Evolutionary conservation across 2,888 invertebrate genomes (phyloP), one percentile per base, ranked within the genome.

Genomic region (Ctenicera cuprea): DNA sequence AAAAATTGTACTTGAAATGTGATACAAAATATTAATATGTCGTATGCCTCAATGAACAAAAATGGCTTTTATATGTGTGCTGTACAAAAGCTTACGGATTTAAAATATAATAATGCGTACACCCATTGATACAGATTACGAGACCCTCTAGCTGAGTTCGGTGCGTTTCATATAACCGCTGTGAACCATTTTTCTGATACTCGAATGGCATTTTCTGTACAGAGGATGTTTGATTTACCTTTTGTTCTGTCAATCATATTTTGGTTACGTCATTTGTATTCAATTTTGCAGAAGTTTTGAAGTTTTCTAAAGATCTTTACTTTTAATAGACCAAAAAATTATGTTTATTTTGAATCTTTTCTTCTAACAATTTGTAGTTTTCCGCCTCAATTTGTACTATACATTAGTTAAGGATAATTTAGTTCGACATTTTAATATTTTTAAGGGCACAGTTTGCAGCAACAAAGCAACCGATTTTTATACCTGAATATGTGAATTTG

Each of bases 231-330:
- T 74, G 70, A 62, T 71, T 71, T 71, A 48, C 48, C 63, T 79
- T 80, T 86, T 86, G 81, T 85, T 70, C 83, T 86, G 85, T 83
- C 85, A 85, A 83, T 86, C 85, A 86, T 83, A 77, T 79, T 77
- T 76, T 74, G 66, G 73, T 74, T 81, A 78, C 77, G 77, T 80
- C 81, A 82, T 82, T 82, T 80, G 80, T 79, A 74, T 78, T 76
- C 76, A 80, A 80, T 81, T 80, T 80, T 76, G 79, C 77, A 79
- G 78, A 80, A 76, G 75, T 75, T 74, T 77, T 76, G 74, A 69
- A 69, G 50, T 33, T 63, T 57, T 65, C 59, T 71, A 73, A 74
- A 66, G 71, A 50, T 61, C 64, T 68, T 63, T 63, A 54, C 43
- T 41, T 52, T 61, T 62, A 73, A 73, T 59, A 62, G 66, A 62